Base-by-base conservation (phyloP, 2,888 invertebrate species). In the Drosophila limbata region DNA sequence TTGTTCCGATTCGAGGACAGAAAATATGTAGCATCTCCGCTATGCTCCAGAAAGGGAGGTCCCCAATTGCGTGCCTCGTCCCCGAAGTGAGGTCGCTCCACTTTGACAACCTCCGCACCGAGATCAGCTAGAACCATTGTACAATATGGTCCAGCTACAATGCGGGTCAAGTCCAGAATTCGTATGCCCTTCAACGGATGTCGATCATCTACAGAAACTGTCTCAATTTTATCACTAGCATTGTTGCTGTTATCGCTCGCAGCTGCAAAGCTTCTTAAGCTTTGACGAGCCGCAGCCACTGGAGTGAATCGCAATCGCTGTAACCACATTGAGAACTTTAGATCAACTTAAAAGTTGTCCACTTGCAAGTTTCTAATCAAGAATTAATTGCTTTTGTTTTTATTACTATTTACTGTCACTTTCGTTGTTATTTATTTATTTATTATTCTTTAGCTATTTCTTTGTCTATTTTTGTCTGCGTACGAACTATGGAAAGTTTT, bases 61-160 rank as follows among this genome's bases (percentile, higher is more conserved):
- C 98, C 98, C 98, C 98, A 99, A 71, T 95, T 95, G 53, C 99
- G 94, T 0, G 97, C 95, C 87, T 99, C 98, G 91, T 99, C 99
- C 0, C 97, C 97, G 0, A 97, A 97, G 2, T 93, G 93, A 0
- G 98, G 96, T 79, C 95, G 95, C 91, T 99, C 99, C 40, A 99
- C 95, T 94, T 99, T 98, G 51, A 98, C 95, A 1, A 99, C 94
- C 90, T 98, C 97, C 0, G 98, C 98, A 0, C 98, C 98, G 68
- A 98, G 93, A 93, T 99, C 98, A 1, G 97, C 96, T 21, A 99
- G 93, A 60, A 97, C 94, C 98, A 98, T 98, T 0, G 98, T 96
- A 91, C 98, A 98, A 90, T 96, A 97, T 0, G 99, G 99, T 0
- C 99, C 99, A 19, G 99, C 98, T 3, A 98, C 95, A 42, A 99